Conservation (phyloP, 2,113 vertebrate genomes). For the Cyanocitta stelleri region DNA sequence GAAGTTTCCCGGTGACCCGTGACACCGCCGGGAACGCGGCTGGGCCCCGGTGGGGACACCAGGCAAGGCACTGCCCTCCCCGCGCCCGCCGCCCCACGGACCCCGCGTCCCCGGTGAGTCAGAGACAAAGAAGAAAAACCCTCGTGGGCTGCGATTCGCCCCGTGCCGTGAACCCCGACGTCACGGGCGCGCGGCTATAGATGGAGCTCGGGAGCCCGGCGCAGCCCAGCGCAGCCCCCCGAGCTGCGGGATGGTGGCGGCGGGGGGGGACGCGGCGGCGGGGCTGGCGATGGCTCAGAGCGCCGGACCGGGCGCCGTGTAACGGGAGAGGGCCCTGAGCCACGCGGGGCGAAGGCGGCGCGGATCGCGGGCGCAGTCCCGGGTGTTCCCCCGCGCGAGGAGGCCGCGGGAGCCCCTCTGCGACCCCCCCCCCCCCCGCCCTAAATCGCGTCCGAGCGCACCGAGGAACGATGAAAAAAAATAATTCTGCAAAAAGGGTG, state of each 20-base stretch:
- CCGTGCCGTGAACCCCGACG: slow-evolving; percentile 60
- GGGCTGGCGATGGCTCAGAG: neutral
- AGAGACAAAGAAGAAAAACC: slow-evolving; percentile 64
- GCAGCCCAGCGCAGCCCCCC: neutral
- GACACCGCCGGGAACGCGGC: neutral
- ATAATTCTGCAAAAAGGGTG: slow-evolving; percentile 82
- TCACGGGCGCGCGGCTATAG: slow-evolving; percentile 67
- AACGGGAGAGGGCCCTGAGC: neutral
- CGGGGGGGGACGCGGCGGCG: neutral
- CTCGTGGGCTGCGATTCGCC: slow-evolving; percentile 62
- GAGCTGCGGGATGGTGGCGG: slow-evolving; percentile 53
- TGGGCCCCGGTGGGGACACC: rapidly evolving
- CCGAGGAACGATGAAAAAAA: slow-evolving; percentile 83
- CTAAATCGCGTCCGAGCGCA: neutral
- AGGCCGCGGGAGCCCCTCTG: neutral
- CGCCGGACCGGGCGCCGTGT: neutral
- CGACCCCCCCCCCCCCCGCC: neutral
- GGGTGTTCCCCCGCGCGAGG: neutral
- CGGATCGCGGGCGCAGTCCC: neutral
- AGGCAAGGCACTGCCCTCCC: neutral
- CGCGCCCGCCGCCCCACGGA: neutral
- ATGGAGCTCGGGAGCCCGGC: slow-evolving; percentile 71
- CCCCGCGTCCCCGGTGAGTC: neutral
- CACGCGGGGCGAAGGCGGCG: neutral
- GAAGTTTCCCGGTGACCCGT: neutral